These are phyloP conservation scores for Volucella inflata DNA, from an alignment of 2,888 invertebrate genomes.

Conservation along the genomic window DNA sequence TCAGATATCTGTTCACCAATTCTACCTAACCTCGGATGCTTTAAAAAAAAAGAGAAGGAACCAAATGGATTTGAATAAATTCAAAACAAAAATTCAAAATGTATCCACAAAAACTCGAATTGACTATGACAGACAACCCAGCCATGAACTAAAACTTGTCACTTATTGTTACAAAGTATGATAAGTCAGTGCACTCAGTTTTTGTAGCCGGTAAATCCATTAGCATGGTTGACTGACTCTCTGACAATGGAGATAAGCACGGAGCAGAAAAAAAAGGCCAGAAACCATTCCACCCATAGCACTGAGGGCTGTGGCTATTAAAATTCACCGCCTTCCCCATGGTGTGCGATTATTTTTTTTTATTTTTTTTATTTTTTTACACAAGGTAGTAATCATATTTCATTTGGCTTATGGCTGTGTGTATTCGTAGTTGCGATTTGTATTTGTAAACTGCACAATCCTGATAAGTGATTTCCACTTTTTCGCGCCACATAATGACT, in stretches of 20 bases:
- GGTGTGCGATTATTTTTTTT: neutral
- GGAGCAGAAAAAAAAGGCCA: neutral
- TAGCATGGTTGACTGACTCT: conserved; percentile 5
- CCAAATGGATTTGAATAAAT: no score
- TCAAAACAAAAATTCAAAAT: no score
- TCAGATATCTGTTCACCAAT: no score
- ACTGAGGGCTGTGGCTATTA: conserved; percentile 29
- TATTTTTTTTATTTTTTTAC: neutral
- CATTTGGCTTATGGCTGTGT: conserved; percentile 1
- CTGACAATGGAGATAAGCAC: neutral
- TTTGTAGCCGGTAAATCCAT: conserved; percentile 17
- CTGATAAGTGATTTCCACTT: conserved; percentile 50
- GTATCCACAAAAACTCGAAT: no score
- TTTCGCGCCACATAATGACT: conserved; percentile 48
- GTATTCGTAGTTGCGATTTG: neutral
- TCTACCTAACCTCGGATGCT: no score
- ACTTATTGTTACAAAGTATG: no score
- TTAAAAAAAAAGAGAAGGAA: no score
- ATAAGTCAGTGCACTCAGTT: neutral
- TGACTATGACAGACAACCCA: no score
- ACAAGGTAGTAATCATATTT: conserved; percentile 42
- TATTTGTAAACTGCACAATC: conserved; percentile 18
- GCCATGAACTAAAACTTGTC: no score
- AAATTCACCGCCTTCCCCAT: neutral
- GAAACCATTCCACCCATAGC: conserved; percentile 7